A percentile compares a stretch with the other conserved stretches of the same genome.
phyloP scores from a whole-genome alignment of 2,797 vertebrate genomes.

The Echeneis naucrates region DNA sequence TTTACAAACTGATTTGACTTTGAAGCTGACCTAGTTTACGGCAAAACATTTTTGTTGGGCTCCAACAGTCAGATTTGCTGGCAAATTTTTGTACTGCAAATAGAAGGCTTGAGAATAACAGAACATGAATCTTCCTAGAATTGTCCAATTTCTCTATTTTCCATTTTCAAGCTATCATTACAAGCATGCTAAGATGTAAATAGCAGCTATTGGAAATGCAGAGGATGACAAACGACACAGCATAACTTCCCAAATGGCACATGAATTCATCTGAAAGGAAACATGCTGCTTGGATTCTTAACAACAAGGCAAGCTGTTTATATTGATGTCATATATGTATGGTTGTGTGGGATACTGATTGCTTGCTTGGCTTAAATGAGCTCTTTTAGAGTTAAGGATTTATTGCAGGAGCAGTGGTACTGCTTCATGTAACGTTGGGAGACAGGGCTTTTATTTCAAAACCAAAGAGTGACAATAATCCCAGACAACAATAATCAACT shows the following conservation, averaged over 20 bases:
- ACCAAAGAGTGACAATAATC: conserved; percentile 36
- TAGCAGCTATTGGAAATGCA: conserved; percentile 46
- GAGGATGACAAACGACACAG: conserved; percentile 46
- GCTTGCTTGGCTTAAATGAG: conserved; percentile 23
- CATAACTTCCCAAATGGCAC: conserved; percentile 49
- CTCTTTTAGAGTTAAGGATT: conserved; percentile 26
- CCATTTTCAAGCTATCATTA: conserved; percentile 52
- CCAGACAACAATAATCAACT: conserved; percentile 48
- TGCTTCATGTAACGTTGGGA: conserved; percentile 12
- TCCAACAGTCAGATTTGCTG: conserved; percentile 20
- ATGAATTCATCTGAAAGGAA: conserved; percentile 54
- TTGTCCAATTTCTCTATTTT: conserved; percentile 47
- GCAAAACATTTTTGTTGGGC: background rate
- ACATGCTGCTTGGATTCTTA: conserved; percentile 33
- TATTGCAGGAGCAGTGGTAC: background rate
- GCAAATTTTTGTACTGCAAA: conserved; percentile 26
- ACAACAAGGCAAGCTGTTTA: conserved; percentile 37
- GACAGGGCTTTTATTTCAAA: conserved; percentile 40
- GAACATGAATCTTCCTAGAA: conserved; percentile 45
- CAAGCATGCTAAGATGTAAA: conserved; percentile 56
- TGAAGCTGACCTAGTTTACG: conserved; percentile 14
- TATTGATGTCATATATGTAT: conserved; percentile 24
- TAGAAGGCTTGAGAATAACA: conserved; percentile 36
- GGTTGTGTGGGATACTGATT: conserved; percentile 42
- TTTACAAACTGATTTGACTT: conserved; percentile 34